A percentile compares a stretch with the other conserved stretches of the same genome.
Evolutionary conservation across 2,888 invertebrate species (phyloP).

Genomic region (Drosophila macrospina): DNA sequence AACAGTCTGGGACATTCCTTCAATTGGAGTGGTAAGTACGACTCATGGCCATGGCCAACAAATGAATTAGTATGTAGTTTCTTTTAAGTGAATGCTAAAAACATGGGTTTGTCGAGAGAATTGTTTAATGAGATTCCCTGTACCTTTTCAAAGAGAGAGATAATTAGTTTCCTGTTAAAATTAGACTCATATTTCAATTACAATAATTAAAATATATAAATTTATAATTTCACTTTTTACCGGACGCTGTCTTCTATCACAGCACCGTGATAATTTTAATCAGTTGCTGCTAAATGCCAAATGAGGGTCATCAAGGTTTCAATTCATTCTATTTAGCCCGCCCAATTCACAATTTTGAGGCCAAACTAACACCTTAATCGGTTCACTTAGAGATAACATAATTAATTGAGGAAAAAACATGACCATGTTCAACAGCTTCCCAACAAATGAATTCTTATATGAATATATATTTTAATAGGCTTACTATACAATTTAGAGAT

Average conservation of each 20-base stretch:
- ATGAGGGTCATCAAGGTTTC: constrained; percentile 17
- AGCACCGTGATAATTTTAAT: background rate
- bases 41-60: too few species aligned
- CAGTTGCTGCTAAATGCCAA: background rate
- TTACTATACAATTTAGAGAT: constrained; percentile 20
- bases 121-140: too few species aligned
- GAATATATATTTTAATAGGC: constrained; percentile 6
- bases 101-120: too few species aligned
- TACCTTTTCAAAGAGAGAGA: too few species aligned
- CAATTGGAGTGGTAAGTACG: constrained; percentile 78
- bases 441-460: background rate
- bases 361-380: constrained; percentile 49
- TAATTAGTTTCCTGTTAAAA: too few species aligned
- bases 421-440: constrained; percentile 29
- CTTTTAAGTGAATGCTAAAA: too few species aligned
- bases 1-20: constrained; percentile 37
- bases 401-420: constrained; percentile 33
- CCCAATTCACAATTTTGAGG: constrained; percentile 13
- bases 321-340: constrained; percentile 15
- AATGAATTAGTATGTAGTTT: too few species aligned
- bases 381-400: constrained; percentile 36
- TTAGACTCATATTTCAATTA: too few species aligned
- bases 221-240: constrained; percentile 1
- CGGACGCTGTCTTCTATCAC: constrained; percentile 1
- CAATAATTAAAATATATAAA: too few species aligned